These are phyloP conservation scores for Leptarthrus brevirostris DNA, from an alignment of 2,888 invertebrate genomes.

Conservation along the genomic window DNA sequence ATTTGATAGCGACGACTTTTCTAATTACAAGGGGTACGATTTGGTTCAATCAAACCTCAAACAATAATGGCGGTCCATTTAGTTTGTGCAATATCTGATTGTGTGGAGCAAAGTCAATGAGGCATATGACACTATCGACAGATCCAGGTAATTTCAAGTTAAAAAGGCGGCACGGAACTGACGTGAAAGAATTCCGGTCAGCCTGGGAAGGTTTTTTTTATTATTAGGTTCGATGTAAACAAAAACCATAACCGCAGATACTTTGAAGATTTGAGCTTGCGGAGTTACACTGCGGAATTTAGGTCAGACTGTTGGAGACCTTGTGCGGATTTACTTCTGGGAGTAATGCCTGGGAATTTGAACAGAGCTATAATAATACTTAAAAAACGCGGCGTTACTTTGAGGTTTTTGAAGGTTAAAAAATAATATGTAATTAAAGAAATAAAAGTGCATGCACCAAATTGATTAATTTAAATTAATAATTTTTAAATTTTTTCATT, in stretches of 20 bases:
- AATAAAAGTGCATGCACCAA: too few species aligned
- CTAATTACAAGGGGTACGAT: not conserved
- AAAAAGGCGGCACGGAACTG: slow-evolving; percentile 35
- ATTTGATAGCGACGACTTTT: slow-evolving; percentile 3
- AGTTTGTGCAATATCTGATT: slow-evolving; percentile 18
- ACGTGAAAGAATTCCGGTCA: slow-evolving; percentile 35
- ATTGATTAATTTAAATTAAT: too few species aligned
- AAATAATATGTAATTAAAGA: too few species aligned
- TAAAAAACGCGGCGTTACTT: too few species aligned
- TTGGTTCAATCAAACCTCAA: slow-evolving; percentile 8
- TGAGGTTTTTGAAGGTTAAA: too few species aligned
- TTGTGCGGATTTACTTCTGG: slow-evolving; percentile 12
- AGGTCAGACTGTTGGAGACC: slow-evolving; percentile 21
- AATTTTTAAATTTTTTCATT: too few species aligned
- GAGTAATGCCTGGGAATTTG: slow-evolving; percentile 4
- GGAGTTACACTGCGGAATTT: slow-evolving; percentile 14
- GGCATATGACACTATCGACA: slow-evolving; percentile 18
- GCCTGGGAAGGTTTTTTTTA: slow-evolving; percentile 2
- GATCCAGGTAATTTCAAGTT: slow-evolving; percentile 32
- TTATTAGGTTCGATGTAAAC: slow-evolving; percentile 17
- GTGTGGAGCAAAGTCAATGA: slow-evolving; percentile 16
- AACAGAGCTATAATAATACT: too few species aligned
- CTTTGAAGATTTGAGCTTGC: not conserved
- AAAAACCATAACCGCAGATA: slow-evolving; percentile 30
- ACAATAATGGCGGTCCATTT: slow-evolving; percentile 13